phyloP scores from a whole-genome alignment of 2,888 invertebrate species.

The Micropterix aruncella region DNA sequence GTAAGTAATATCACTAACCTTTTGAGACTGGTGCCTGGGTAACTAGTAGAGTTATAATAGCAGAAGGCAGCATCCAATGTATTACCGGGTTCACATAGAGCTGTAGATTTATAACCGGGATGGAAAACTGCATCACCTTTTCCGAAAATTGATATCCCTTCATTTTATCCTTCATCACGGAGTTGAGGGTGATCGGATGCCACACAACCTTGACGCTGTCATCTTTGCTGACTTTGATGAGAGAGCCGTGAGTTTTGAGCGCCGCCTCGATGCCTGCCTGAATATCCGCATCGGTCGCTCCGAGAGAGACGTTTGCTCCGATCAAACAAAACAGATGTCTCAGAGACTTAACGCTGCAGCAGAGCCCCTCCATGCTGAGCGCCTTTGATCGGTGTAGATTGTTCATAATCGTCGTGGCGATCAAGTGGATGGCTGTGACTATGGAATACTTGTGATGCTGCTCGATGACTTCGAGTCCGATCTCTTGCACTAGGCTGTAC shows the following conservation, averaged over 20 bases:
- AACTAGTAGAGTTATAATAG: slow-evolving; percentile 20
- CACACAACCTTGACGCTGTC: slow-evolving; percentile 24
- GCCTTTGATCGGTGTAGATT: slow-evolving; percentile 24
- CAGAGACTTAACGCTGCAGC: slow-evolving; percentile 38
- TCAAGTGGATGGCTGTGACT: slow-evolving; percentile 56
- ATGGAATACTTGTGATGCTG: slow-evolving; percentile 56
- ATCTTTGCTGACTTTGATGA: slow-evolving; percentile 26
- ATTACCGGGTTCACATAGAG: slow-evolving; percentile 64
- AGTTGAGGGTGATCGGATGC: slow-evolving; percentile 24
- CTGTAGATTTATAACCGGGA: slow-evolving; percentile 58
- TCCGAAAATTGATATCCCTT: slow-evolving; percentile 31
- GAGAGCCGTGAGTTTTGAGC: slow-evolving; percentile 41
- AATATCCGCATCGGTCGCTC: slow-evolving; percentile 25
- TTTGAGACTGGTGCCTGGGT: neutral
- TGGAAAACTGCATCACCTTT: slow-evolving; percentile 50
- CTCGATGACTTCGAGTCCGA: slow-evolving; percentile 56
- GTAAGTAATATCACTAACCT: neutral
- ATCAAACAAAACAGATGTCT: slow-evolving; percentile 24
- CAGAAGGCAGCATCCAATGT: slow-evolving; percentile 51
- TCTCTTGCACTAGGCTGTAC: slow-evolving; percentile 42
- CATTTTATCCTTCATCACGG: slow-evolving; percentile 28
- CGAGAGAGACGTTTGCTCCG: slow-evolving; percentile 30
- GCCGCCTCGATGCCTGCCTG: slow-evolving; percentile 36
- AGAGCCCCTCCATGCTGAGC: slow-evolving; percentile 29
- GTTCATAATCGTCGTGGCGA: slow-evolving; percentile 48